Conservation (phyloP, 2,888 invertebrate species). For the Theodoxus fluviatilis region DNA sequence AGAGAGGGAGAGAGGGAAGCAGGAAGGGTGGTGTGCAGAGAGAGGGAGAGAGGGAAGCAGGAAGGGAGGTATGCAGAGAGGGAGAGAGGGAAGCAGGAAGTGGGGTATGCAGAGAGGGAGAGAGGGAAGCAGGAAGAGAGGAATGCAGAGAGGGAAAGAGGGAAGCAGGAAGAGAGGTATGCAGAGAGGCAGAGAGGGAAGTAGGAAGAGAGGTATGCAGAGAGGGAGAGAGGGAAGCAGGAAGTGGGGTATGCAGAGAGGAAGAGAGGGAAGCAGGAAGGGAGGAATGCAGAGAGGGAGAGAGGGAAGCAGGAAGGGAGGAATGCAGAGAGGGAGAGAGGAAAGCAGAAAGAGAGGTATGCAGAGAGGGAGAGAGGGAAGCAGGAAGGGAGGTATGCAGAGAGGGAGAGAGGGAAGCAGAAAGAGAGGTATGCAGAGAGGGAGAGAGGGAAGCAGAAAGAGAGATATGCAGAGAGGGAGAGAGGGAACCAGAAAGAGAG, state of each 20-base stretch:
- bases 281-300: conserved; percentile 1
- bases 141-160: neutral
- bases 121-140: neutral
- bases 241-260: neutral
- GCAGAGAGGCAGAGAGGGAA: neutral
- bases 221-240: neutral
- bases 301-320: conserved; percentile 11
- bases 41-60: neutral
- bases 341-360: neutral
- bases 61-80: neutral
- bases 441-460: neutral
- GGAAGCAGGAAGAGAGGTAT: neutral
- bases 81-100: too few relatives aligned
- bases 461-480: neutral
- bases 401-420: neutral
- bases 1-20: conserved; percentile 1
- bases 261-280: conserved; percentile 3
- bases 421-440: neutral
- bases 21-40: conserved; percentile 8
- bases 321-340: neutral
- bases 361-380: too few relatives aligned
- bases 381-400: too few relatives aligned
- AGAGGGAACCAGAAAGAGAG: neutral
- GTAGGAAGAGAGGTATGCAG: neutral
- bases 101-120: too few relatives aligned